phyloP scores from a whole-genome alignment of 2,113 vertebrate genomes.

The cat (Felis catus) region DNA sequence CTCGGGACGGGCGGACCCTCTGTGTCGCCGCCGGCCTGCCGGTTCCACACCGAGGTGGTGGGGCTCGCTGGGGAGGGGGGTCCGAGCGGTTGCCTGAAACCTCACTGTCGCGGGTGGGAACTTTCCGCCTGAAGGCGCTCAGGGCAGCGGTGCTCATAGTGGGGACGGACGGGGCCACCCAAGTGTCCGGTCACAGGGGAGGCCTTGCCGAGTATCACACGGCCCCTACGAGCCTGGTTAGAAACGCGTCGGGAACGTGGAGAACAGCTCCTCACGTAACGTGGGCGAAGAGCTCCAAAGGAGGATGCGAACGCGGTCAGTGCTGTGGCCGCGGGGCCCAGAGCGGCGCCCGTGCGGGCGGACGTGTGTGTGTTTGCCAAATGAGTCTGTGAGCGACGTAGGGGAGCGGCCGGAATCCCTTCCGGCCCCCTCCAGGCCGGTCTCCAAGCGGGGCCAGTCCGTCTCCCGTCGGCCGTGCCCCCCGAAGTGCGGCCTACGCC shows the following conservation, averaged over 20 bases:
- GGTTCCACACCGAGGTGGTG: fast-evolving
- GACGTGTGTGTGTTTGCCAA: background rate
- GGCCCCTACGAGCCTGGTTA: too few relatives aligned
- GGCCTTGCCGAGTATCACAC: too few relatives aligned
- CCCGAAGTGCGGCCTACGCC: background rate
- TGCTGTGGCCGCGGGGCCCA: background rate
- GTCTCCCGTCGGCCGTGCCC: background rate
- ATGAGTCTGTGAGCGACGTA: background rate
- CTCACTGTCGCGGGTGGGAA: background rate
- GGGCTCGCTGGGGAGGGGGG: background rate
- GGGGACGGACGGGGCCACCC: background rate
- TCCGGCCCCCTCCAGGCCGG: background rate
- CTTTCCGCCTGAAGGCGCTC: background rate
- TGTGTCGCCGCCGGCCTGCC: fast-evolving
- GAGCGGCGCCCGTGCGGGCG: fast-evolving
- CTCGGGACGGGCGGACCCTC: too few relatives aligned
- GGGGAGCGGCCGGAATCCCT: too few relatives aligned
- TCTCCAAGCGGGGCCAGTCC: background rate
- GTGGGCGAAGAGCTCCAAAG: background rate
- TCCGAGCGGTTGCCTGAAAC: fast-evolving
- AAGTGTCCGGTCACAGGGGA: background rate
- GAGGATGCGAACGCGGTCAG: fast-evolving
- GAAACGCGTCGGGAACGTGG: background rate
- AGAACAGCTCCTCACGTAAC: fast-evolving
- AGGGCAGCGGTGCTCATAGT: fast-evolving